phyloP scores from a whole-genome alignment of 2,113 vertebrate genomes.

The Carettochelys insculpta region DNA sequence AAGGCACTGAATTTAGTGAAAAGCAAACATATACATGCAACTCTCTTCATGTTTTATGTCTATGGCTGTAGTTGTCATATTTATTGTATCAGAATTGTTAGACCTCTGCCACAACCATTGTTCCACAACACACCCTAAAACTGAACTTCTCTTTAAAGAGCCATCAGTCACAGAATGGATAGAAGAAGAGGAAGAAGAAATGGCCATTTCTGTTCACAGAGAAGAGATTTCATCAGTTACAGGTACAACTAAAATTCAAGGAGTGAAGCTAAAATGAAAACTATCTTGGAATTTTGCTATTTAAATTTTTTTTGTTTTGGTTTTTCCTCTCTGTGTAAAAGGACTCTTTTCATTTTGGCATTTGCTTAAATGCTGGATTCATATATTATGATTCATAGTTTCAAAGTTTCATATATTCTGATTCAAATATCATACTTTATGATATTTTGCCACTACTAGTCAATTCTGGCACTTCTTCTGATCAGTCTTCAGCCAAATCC shows the following conservation, averaged over 20 bases:
- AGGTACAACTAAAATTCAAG: slow-evolving; percentile 65
- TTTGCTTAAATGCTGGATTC: background rate
- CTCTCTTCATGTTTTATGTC: background rate
- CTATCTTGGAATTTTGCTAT: background rate
- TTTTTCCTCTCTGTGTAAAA: background rate
- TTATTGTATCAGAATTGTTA: background rate
- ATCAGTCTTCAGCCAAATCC: background rate
- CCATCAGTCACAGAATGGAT: slow-evolving; percentile 73
- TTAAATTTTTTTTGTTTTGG: background rate
- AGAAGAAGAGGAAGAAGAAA: slow-evolving; percentile 73
- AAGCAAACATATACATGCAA: background rate
- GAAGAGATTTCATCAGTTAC: slow-evolving; percentile 72
- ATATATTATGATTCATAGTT: too few species aligned
- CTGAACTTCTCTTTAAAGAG: slow-evolving; percentile 68
- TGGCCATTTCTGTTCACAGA: slow-evolving; percentile 71
- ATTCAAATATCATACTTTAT: too few species aligned
- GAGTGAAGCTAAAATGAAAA: background rate
- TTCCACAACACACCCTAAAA: slow-evolving; percentile 22
- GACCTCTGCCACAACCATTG: background rate
- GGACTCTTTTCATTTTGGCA: background rate
- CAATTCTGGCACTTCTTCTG: background rate
- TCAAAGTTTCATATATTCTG: background rate
- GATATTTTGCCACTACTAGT: background rate
- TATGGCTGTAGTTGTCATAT: background rate
- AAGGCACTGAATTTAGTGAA: background rate